Evolutionary conservation across 1,140 invertebrate genomes (phyloP).

Genomic region (Asobara japonica): DNA sequence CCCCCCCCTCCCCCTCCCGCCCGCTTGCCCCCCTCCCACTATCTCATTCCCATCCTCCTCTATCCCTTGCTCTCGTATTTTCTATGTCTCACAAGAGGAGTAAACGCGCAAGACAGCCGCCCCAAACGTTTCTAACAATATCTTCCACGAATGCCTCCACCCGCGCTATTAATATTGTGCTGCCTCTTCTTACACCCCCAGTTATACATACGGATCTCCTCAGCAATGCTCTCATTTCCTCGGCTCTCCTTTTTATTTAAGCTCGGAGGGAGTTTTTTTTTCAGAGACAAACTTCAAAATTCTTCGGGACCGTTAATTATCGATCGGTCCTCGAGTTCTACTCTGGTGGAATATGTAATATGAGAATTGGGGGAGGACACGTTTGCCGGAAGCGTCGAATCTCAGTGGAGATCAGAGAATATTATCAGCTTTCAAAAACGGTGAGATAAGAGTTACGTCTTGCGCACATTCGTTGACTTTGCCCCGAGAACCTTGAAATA

Average conservation of each 20-base stretch:
- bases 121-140: constrained; percentile 62
- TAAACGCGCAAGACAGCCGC: constrained; percentile 46
- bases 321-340: constrained; percentile 4
- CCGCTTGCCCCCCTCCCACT: background rate
- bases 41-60: background rate
- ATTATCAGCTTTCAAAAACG: background rate
- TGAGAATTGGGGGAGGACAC: background rate
- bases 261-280: background rate
- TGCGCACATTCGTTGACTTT: background rate
- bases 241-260: constrained; percentile 10
- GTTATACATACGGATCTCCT: constrained; percentile 13
- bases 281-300: background rate
- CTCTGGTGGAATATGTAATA: background rate
- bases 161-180: constrained; percentile 64
- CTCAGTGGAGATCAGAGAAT: background rate
- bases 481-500: background rate
- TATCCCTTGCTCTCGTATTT: background rate
- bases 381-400: background rate
- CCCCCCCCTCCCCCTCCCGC: constrained; percentile 21
- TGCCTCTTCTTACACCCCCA: constrained; percentile 19
- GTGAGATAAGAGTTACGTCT: background rate
- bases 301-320: background rate
- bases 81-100: background rate
- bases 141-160: constrained; percentile 57
- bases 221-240: constrained; percentile 21